Percentiles rank a stretch among this genome's conserved stretches.
Conservation (phyloP, 2,888 invertebrate genomes). For the Nineta flava region DNA sequence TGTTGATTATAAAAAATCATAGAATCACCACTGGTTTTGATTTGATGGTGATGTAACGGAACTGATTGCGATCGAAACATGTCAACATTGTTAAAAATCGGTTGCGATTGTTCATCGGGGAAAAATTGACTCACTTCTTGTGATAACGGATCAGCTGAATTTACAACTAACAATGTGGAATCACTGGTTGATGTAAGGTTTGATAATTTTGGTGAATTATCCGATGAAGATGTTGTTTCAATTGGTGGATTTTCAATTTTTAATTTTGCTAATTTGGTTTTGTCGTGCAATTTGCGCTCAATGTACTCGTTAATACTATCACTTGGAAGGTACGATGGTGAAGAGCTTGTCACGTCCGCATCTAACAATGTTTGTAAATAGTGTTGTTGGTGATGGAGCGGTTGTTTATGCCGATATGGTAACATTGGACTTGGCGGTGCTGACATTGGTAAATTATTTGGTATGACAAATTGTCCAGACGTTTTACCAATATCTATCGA, state of each 20-base stretch:
- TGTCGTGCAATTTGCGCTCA: background rate
- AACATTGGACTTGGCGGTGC: slow-evolving; percentile 53
- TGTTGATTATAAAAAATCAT: slow-evolving; percentile 3
- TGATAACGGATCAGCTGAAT: slow-evolving; percentile 33
- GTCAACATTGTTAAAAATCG: slow-evolving; percentile 14
- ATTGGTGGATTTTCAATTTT: slow-evolving; percentile 2
- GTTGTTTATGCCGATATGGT: slow-evolving; percentile 28
- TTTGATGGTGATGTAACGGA: slow-evolving; percentile 43
- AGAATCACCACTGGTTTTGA: slow-evolving; percentile 13
- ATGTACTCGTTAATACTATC: slow-evolving; percentile 1
- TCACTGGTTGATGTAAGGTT: no score
- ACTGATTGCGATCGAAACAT: slow-evolving; percentile 59
- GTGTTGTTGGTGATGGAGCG: slow-evolving; percentile 17
- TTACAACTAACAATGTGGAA: slow-evolving; percentile 16
- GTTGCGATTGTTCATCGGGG: slow-evolving; percentile 33
- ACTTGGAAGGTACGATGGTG: slow-evolving; percentile 30
- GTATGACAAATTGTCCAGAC: slow-evolving; percentile 19
- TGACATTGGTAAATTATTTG: slow-evolving; percentile 38
- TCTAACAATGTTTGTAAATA: slow-evolving; percentile 31
- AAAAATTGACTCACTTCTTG: slow-evolving; percentile 47
- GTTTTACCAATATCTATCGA: slow-evolving; percentile 28
- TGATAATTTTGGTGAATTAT: no score
- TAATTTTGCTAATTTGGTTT: background rate
- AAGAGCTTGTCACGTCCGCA: slow-evolving; percentile 30
- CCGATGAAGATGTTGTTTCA: background rate